A percentile compares a stretch with the other conserved stretches of the same genome.
phyloP scores from a whole-genome alignment of 2,113 vertebrate species.

The Phalacrocorax brasilianus region DNA sequence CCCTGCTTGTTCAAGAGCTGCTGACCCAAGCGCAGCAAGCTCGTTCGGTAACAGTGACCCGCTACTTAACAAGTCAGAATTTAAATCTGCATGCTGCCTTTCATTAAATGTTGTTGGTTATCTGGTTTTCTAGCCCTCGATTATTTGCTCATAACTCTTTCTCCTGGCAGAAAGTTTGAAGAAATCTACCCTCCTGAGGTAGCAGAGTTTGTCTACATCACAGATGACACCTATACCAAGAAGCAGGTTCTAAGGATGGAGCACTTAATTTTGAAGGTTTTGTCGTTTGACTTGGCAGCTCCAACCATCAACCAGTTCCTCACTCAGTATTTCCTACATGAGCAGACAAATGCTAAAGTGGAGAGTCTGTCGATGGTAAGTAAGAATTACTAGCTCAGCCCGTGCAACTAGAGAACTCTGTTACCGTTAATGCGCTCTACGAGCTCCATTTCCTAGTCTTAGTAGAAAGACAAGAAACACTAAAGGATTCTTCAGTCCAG shows the following conservation, averaged over 20 bases:
- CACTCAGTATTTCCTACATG: slow-evolving; percentile 87
- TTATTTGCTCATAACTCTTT: neutral
- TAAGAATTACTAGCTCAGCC: neutral
- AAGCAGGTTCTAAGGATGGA: slow-evolving; percentile 98
- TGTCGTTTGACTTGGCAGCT: slow-evolving; percentile 94
- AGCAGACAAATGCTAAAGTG: slow-evolving; percentile 77
- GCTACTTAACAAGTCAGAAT: neutral
- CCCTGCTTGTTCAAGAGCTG: neutral
- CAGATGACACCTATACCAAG: slow-evolving; percentile 97
- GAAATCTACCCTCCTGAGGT: slow-evolving; percentile 99
- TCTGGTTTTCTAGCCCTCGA: neutral
- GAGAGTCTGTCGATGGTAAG: slow-evolving; percentile 92
- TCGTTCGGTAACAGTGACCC: neutral
- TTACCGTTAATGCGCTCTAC: neutral
- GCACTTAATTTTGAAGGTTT: slow-evolving; percentile 94
- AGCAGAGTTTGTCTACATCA: slow-evolving; percentile 98
- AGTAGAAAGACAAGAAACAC: neutral
- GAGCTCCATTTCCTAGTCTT: neutral
- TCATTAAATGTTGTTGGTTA: neutral
- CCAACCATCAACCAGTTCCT: slow-evolving; percentile 97
- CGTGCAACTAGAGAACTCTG: rapidly evolving
- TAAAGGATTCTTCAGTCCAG: neutral
- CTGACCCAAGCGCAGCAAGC: neutral
- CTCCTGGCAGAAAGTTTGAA: slow-evolving; percentile 90
- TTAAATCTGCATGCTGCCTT: neutral